Evolutionary conservation across 2,113 vertebrate genomes (phyloP).

Genomic region (Polypterus bichir): DNA sequence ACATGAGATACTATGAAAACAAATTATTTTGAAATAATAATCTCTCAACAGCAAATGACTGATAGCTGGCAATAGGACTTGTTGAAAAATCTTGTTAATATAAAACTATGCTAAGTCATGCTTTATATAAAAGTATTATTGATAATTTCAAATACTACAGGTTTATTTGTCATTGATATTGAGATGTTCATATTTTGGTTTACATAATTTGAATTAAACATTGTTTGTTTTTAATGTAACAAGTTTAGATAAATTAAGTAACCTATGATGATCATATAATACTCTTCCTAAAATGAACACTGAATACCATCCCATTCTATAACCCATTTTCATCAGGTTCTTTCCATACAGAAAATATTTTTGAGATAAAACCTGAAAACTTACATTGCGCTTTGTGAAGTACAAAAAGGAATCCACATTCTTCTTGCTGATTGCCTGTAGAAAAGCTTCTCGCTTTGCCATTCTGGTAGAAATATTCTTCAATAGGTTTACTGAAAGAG

Average conservation of each 20-base stretch:
- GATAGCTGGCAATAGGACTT: too few species aligned
- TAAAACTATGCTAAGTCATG: too few species aligned
- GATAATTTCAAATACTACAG: too few species aligned
- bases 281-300: not conserved
- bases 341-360: not conserved
- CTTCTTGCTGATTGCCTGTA: slow-evolving; percentile 51
- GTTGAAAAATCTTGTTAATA: too few species aligned
- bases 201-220: not conserved
- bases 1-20: too few species aligned
- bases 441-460: slow-evolving; percentile 63
- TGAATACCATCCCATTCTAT: not conserved
- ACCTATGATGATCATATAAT: not conserved
- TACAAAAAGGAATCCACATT: slow-evolving; percentile 60
- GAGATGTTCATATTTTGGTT: too few species aligned
- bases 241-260: not conserved
- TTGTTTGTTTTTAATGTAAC: not conserved
- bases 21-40: too few species aligned
- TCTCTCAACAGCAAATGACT: too few species aligned
- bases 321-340: not conserved
- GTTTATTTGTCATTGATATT: too few species aligned
- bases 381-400: slow-evolving; percentile 65
- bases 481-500: too few species aligned
- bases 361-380: slow-evolving; percentile 19
- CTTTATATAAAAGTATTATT: too few species aligned
- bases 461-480: slow-evolving; percentile 20